Conservation (phyloP, 2,888 invertebrate genomes). For the Megaustenia siamemsis region DNA sequence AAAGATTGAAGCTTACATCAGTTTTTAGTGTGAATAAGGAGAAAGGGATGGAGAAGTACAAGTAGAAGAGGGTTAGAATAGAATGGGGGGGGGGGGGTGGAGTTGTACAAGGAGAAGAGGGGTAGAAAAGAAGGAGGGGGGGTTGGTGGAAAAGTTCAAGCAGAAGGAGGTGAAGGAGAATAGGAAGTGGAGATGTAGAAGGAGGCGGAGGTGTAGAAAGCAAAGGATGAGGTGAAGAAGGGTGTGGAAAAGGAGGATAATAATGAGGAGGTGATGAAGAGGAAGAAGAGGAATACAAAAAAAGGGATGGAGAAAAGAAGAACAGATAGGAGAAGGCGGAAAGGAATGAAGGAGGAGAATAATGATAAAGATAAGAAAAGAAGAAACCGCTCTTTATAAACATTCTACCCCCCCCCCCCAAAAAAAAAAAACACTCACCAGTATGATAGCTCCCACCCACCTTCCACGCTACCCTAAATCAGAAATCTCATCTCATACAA, state of each 20-base stretch:
- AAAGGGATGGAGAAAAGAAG: neutral
- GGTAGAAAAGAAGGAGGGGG: neutral
- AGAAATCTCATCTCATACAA: constrained; percentile 11
- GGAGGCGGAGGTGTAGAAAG: neutral
- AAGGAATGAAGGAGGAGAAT: neutral
- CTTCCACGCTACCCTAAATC: neutral
- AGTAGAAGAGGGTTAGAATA: too few species aligned
- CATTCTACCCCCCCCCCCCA: too few species aligned
- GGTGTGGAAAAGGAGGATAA: neutral
- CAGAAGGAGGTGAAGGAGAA: constrained; percentile 8
- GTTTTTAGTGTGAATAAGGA: too few species aligned
- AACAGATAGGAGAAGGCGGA: neutral
- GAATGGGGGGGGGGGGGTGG: too few species aligned
- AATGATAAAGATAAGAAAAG: neutral
- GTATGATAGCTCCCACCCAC: too few species aligned
- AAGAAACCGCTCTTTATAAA: too few species aligned
- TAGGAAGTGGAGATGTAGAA: neutral
- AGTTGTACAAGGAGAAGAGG: too few species aligned
- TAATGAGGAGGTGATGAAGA: constrained; percentile 13
- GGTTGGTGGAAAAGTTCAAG: neutral
- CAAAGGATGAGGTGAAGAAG: neutral
- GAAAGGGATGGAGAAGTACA: too few species aligned
- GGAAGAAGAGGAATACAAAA: neutral
- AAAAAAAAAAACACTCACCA: too few species aligned
- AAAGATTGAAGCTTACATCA: too few species aligned